Base-by-base conservation (phyloP, 2,113 vertebrate genomes). In the Calypte anna region DNA sequence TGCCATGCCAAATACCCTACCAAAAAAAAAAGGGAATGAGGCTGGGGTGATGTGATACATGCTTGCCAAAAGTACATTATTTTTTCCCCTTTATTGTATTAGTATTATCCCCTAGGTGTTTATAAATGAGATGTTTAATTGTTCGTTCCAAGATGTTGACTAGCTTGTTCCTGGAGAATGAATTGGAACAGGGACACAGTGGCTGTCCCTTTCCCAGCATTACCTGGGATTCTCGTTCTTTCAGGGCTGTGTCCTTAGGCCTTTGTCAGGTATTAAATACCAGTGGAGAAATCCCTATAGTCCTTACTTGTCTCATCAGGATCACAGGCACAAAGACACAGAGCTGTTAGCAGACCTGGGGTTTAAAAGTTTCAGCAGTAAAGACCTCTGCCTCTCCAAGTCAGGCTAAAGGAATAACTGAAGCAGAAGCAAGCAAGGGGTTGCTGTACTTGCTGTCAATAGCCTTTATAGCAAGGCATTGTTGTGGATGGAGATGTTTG, bases 161-260 rank as follows among this genome's bases (percentile, higher is more conserved):
- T 90, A 51, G 83, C 48, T 86, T 86, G n/a, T 81, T 93, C 46
- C 64, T 68, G 55, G 28, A 90, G 76, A 86, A 48, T 24, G 53
- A 67, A 44, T 48, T 0, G 0, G 90, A 82, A 82, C 0, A 0
- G 59, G 62, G 20, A 44, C 0, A 2, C 1, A 3, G 50, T 55
- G 51, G 31, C 31, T 85, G 40, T 30, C 7, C 12, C 10, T n/a
- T 76, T 89, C 54, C 30, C n/a, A 69, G 33, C 1, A 1, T 69
- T 75, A 58, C 38, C 28, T 90, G 79, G 43, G 51, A 10, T 64
- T 82, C 68, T 74, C 62, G 13, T 73, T 83, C 64, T 70, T 95
- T 46, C 11, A 64, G n/a, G 5, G 3, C 13, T 40, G 3, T 53
- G 69, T 61, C 36, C 23, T 85, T 33, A 69, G 50, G n/a, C n/a